Base-by-base conservation (phyloP, 2,797 vertebrate genomes). In the Aldrovandia affinis region DNA sequence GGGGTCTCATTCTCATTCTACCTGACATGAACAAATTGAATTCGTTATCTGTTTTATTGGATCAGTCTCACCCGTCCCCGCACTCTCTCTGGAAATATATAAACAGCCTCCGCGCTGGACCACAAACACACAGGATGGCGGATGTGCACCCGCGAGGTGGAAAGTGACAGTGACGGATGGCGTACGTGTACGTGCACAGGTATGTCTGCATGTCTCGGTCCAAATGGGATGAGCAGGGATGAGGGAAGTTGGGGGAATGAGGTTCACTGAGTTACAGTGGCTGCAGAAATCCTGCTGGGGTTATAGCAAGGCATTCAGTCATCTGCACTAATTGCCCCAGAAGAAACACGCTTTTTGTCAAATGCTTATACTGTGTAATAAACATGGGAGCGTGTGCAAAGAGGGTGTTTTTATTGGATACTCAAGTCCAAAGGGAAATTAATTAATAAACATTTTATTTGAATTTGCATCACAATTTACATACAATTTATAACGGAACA, bases 81-180 rank as follows among this genome's bases (percentile, higher is more conserved):
- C 73, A 20, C 70, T 75, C 70, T 25, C 70, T 22, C 18, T 75
- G 36, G 70, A 75, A 75, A 75, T 44, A 75, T 44, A 75, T 12
- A 22, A 75, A 42, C 18, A 22, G 33, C 22, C 14, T 8, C 39
- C 47, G 73, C 7, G n/a, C 42, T 47, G 22, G 6, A 22, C 22
- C 22, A 47, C 20, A 44, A 77, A n/a, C 73, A 44, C 70, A 47
- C 10, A 73, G 36, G 4, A 39, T 20, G 33, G 68, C 63, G n/a
- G 57, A 2, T 2, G 20, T 33, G 9, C 12, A 65, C 63, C 63
- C 63, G 33, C 1, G 28, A 65, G 63, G 28, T 28, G 8, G 28
- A 30, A 33, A 65, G 63, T 12, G 63, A 28, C 63, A 65, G 28
- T 65, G 63, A 65, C 4, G 63, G 63, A 28, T 65, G 63, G 6